Percentiles rank a stretch among this genome's conserved stretches.
These are phyloP conservation scores for Telmatochromis sp. DNA, from an alignment of 2,113 vertebrate genomes.

Conservation along the genomic window DNA sequence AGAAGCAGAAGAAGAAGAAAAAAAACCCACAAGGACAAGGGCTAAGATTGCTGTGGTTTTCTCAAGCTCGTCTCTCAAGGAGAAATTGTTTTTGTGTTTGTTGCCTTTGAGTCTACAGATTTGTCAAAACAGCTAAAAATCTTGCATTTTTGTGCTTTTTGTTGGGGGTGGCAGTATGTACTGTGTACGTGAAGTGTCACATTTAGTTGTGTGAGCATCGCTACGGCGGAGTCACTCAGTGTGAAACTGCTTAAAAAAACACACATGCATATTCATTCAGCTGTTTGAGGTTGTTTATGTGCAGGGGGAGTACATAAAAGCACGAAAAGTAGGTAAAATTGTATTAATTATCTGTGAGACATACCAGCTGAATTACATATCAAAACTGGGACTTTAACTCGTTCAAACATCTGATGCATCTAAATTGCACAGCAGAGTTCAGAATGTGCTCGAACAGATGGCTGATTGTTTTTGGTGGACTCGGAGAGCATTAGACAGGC, in stretches of 20 bases:
- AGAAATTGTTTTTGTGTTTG: conserved; percentile 21
- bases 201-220: not conserved
- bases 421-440: not conserved
- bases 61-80: conserved; percentile 9
- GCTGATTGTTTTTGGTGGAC: conserved; percentile 26
- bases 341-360: not conserved
- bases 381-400: not conserved
- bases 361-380: not conserved
- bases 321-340: not conserved
- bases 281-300: conserved; percentile 19
- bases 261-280: conserved; percentile 15
- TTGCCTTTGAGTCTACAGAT: not conserved
- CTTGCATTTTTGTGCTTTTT: not conserved
- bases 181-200: not conserved
- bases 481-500: conserved; percentile 25
- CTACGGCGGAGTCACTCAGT: not conserved
- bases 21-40: not conserved
- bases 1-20: not conserved
- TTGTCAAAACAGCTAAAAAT: conserved; percentile 22
- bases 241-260: not conserved
- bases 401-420: not conserved
- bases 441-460: conserved; percentile 32
- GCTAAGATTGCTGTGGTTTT: conserved; percentile 9
- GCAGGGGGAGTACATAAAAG: not conserved
- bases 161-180: not conserved